Conservation (phyloP, 92 coral and sea anemone species). For the Epizoanthus rinbou region DNA sequence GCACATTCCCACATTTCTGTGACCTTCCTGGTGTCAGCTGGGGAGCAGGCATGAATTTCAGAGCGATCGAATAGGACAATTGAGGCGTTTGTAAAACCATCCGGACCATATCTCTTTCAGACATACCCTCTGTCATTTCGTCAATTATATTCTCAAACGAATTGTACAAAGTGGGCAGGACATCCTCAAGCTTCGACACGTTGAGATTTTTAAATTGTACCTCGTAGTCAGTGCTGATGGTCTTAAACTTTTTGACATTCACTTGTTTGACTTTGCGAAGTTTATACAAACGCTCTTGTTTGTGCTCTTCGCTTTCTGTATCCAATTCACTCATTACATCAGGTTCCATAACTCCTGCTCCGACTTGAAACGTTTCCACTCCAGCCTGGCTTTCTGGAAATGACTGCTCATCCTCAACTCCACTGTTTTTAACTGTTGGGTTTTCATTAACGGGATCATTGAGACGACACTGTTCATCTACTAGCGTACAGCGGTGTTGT, state of each 20-base stretch:
- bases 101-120: conserved; percentile 25
- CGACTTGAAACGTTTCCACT: no score
- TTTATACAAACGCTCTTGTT: background rate
- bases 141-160: conserved; percentile 20
- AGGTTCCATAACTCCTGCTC: no score
- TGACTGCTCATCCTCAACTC: no score
- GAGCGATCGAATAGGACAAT: conserved; percentile 45
- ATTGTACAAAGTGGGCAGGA: background rate
- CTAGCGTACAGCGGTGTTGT: no score
- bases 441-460: background rate
- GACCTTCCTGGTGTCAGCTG: conserved; percentile 44
- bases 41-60: conserved; percentile 19
- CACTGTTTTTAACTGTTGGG: no score
- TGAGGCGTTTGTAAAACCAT: conserved; percentile 40
- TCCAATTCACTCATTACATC: background rate
- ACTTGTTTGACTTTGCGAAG: background rate
- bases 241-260: background rate
- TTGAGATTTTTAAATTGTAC: conserved; percentile 2
- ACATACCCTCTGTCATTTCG: background rate
- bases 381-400: no score
- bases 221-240: conserved; percentile 3
- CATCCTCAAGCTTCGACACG: background rate
- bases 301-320: no score
- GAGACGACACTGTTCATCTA: background rate
- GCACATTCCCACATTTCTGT: conserved; percentile 59